A percentile compares a stretch with the other conserved stretches of the same genome.
These are phyloP conservation scores for Aptenodytes patagonicus DNA, from an alignment of 2,113 vertebrate species.

Conservation along the genomic window DNA sequence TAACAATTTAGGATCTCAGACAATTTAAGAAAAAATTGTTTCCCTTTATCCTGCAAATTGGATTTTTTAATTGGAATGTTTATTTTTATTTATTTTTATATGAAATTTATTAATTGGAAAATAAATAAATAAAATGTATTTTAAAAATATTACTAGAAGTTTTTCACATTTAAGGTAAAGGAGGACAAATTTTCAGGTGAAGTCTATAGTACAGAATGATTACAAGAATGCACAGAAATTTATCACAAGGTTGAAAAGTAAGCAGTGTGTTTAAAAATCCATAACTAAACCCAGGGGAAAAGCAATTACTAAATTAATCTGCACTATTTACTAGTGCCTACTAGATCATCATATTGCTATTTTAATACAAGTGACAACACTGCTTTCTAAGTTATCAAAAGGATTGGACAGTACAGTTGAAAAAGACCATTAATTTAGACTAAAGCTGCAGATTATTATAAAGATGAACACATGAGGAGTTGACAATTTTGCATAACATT, in stretches of 20 bases:
- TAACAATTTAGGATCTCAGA: background rate
- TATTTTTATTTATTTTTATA: background rate
- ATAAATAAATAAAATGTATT: background rate
- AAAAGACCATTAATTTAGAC: background rate
- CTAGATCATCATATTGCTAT: background rate
- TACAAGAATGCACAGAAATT: background rate
- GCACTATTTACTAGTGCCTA: background rate
- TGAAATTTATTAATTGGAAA: background rate
- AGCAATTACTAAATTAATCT: background rate
- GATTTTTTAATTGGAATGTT: background rate
- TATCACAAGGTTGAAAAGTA: background rate
- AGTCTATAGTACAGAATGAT: background rate
- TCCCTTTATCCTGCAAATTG: background rate
- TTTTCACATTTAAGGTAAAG: background rate
- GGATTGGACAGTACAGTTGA: background rate
- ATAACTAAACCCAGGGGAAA: background rate
- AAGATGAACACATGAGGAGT: background rate
- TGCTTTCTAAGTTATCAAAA: background rate
- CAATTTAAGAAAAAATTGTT: background rate
- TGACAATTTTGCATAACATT: background rate
- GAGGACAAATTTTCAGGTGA: background rate
- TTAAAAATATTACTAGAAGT: background rate
- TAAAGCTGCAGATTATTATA: background rate
- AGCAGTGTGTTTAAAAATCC: background rate
- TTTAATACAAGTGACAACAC: background rate